Evolutionary conservation across 2,888 invertebrate species (phyloP), one percentile per base, ranked within the genome.

Genomic region (Calliphora vomitoria): DNA sequence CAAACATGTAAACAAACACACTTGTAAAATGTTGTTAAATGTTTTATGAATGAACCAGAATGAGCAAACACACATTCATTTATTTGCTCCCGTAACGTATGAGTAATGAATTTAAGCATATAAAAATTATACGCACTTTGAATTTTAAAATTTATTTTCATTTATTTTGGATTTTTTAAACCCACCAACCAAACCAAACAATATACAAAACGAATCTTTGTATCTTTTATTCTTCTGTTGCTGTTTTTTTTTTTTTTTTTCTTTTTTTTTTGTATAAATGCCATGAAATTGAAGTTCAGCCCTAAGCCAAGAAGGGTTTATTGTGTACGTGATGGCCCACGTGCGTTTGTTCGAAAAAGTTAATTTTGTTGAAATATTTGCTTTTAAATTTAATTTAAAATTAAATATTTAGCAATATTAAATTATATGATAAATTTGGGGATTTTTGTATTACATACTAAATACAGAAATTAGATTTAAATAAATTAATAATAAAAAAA

Each of bases 101-200:
- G 76, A 78, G 66, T 74, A 86, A 82, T 78, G 78, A 69, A 86
- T 86, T 78, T 66, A 10, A 68, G 47, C 20, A 82, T 47, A 50
- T 38, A 68, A 35, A 68, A 60, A 20, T 25, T 38, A 58, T n/a
- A 75, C 82, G 66, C 75, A 75, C 20, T 68, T 60, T 13, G 60
- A 82, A 75, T 82, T 41, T 69, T 60, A 38, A 75, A 75, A 60
- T 41, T 55, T 55, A 20, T 47, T 62, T 47, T 31, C 4, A 5
- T 47, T 31, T 8, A 20, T 31, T 72, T 72, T 6, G 11, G 4
- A 25, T 20, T n/a, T n/a, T 60, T 31, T 8, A 3, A 50, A 44
- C n/a, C 25, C 58, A 58, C 11, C 20, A 35, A 35, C 31, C 31
- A 60, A 60, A 15, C 8, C 60, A 60, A 31, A 60, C 8, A 35